These are phyloP conservation scores for Burhinus bistriatus DNA, from an alignment of 2,113 vertebrate genomes.

Conservation along the genomic window DNA sequence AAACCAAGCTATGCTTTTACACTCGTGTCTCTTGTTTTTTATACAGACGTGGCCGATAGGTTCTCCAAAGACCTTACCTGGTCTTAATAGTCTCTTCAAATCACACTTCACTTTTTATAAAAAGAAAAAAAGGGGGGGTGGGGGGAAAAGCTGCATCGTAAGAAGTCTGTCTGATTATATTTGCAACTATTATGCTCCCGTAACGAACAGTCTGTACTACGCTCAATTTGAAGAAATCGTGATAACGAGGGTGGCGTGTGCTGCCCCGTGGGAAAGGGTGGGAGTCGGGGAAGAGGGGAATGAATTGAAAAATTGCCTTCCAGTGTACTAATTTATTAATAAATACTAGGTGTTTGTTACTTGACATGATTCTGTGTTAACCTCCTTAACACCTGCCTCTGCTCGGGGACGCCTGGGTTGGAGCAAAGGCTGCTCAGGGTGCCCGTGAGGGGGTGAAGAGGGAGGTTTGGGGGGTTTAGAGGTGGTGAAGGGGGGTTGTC, in stretches of 20 bases:
- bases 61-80: slow-evolving; percentile 24
- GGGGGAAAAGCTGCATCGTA: slow-evolving; percentile 67
- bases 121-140: background rate
- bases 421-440: background rate
- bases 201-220: slow-evolving; percentile 55
- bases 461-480: background rate
- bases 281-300: slow-evolving; percentile 43
- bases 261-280: slow-evolving; percentile 44
- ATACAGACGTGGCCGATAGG: slow-evolving; percentile 65
- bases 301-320: slow-evolving; percentile 78
- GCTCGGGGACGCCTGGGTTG: background rate
- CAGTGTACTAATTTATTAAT: slow-evolving; percentile 85
- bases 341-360: slow-evolving; percentile 85
- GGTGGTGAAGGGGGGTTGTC: rapidly evolving
- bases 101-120: slow-evolving; percentile 72
- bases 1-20: slow-evolving; percentile 73
- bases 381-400: slow-evolving; percentile 3
- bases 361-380: slow-evolving; percentile 52
- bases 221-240: slow-evolving; percentile 45
- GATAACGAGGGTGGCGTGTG: background rate
- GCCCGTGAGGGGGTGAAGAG: background rate
- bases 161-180: slow-evolving; percentile 74
- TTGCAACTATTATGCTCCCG: slow-evolving; percentile 69
- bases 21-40: slow-evolving; percentile 67
- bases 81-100: slow-evolving; percentile 63